Evolutionary conservation across 2,113 vertebrate species (phyloP).

Genomic region (Cathartes aura): DNA sequence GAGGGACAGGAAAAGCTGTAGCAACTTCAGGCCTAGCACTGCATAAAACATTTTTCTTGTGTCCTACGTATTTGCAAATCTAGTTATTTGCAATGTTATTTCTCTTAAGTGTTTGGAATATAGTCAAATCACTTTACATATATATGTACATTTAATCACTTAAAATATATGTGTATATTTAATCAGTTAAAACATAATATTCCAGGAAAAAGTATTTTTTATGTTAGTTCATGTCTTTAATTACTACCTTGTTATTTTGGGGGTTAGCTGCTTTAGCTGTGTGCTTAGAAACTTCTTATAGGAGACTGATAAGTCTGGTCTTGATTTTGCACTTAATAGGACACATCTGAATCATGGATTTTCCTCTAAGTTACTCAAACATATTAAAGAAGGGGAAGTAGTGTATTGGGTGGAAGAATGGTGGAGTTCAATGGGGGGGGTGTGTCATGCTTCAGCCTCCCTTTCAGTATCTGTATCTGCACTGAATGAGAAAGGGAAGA

Average conservation of each 20-base stretch:
- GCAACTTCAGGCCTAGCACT: not conserved
- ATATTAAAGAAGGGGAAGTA: not conserved
- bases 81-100: not conserved
- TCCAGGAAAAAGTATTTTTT: not conserved
- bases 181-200: not conserved
- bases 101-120: not conserved
- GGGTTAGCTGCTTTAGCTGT: not conserved
- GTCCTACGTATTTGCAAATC: not conserved
- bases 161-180: not conserved
- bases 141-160: not conserved
- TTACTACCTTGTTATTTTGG: not conserved
- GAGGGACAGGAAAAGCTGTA: not conserved
- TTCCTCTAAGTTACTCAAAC: not conserved
- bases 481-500: not conserved
- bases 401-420: not conserved
- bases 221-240: not conserved
- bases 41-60: not conserved
- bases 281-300: not conserved
- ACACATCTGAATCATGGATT: not conserved
- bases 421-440: rapidly evolving
- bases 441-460: not conserved
- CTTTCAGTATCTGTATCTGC: not conserved
- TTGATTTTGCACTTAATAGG: not conserved
- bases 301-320: not conserved
- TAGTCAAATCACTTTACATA: not conserved